Percentiles rank a stretch among this genome's conserved stretches.
Evolutionary conservation across 2,888 invertebrate genomes (phyloP).

Genomic region (Tupiocoris notatus): DNA sequence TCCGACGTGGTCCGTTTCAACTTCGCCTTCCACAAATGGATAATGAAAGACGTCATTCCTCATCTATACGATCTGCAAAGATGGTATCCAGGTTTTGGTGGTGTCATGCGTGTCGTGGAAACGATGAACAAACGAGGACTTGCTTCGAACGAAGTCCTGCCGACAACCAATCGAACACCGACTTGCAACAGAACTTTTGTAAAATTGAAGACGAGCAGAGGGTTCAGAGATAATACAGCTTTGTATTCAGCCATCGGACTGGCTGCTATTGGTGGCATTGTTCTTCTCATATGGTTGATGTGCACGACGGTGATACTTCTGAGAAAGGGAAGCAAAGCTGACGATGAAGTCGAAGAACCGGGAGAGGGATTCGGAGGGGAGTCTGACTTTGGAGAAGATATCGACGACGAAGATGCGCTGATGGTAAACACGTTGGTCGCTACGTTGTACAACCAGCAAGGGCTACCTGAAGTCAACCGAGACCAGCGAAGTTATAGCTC

Average conservation of each 20-base stretch:
- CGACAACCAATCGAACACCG: conserved; percentile 19
- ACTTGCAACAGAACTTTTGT: conserved; percentile 18
- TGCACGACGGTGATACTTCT: background rate
- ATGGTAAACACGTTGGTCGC: conserved; percentile 25
- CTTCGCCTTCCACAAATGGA: conserved; percentile 42
- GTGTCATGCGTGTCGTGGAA: conserved; percentile 49
- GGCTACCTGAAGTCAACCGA: background rate
- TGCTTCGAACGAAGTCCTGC: conserved; percentile 23
- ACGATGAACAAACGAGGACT: conserved; percentile 48
- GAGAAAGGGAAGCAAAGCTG: background rate
- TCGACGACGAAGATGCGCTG: conserved; percentile 14
- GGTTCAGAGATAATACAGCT: conserved; percentile 7
- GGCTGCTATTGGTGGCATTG: background rate
- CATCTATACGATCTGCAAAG: conserved; percentile 42
- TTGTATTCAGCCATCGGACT: conserved; percentile 23
- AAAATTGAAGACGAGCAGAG: conserved; percentile 2
- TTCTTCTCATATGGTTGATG: background rate
- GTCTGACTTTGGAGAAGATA: background rate
- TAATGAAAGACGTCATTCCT: conserved; percentile 27
- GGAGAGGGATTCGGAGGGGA: background rate
- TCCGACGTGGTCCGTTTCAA: conserved; percentile 45
- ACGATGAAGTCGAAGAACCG: background rate
- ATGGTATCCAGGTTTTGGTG: conserved; percentile 49
- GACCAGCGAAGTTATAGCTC: background rate
- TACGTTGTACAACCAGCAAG: background rate